Evolutionary conservation across 2,888 invertebrate species (phyloP).

Genomic region (Torymus tubicola): DNA sequence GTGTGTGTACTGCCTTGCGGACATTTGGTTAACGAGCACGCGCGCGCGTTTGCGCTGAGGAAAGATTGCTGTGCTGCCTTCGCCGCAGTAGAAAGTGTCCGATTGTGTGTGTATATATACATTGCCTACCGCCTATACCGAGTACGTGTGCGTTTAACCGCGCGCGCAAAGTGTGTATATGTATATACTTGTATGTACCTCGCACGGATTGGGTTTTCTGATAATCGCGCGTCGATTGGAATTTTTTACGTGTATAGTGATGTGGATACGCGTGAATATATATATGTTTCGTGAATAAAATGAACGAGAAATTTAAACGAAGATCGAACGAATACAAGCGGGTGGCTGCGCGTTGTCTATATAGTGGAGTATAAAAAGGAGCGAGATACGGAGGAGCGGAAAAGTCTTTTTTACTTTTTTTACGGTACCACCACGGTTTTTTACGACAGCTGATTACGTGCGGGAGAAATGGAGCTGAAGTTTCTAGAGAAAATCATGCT

Average conservation of each 20-base stretch:
- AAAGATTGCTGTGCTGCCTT: no score
- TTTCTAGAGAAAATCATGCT: constrained; percentile 32
- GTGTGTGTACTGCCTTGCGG: not conserved
- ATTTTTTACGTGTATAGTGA: no score
- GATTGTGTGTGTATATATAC: constrained; percentile 2
- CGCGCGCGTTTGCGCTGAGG: not conserved
- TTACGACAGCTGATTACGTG: constrained; percentile 6
- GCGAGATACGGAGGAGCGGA: constrained; percentile 3
- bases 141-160: no score
- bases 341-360: constrained; percentile 1
- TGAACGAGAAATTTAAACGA: not conserved
- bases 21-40: constrained; percentile 34
- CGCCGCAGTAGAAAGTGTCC: constrained; percentile 27
- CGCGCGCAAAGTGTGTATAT: no score
- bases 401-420: constrained; percentile 29
- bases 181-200: not conserved
- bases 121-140: no score
- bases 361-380: constrained; percentile 1
- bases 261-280: no score
- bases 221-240: not conserved
- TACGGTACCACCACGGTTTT: constrained; percentile 2
- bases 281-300: not conserved
- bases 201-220: not conserved
- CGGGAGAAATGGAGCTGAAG: constrained; percentile 3
- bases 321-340: not conserved